Percentiles rank a stretch among this genome's conserved stretches.
Evolutionary conservation across 2,888 invertebrate genomes (phyloP).

Genomic region (Drosophila acutilabella): DNA sequence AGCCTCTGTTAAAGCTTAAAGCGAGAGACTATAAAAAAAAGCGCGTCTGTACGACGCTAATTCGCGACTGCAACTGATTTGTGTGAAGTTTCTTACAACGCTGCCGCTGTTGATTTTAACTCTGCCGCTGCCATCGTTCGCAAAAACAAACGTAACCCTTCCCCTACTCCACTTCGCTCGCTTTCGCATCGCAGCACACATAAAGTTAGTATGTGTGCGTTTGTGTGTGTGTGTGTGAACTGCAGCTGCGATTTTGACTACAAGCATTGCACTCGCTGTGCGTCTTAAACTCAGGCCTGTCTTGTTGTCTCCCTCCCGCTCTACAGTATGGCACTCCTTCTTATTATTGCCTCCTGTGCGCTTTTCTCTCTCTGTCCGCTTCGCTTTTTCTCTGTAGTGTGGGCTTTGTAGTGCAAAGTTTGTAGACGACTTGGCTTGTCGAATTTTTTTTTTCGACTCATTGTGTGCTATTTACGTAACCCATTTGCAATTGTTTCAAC

Average conservation of each 20-base stretch:
- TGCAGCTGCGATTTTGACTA: slow-evolving; percentile 23
- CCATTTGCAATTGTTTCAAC: slow-evolving; percentile 60
- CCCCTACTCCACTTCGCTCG: neutral
- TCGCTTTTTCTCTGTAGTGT: neutral
- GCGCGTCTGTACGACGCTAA: slow-evolving; percentile 73
- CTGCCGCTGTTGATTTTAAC: slow-evolving; percentile 23
- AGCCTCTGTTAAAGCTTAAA: neutral
- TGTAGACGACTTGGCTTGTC: slow-evolving; percentile 29
- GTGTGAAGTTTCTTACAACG: slow-evolving; percentile 56
- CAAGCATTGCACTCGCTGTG: slow-evolving; percentile 49
- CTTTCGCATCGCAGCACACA: neutral
- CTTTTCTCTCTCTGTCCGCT: neutral
- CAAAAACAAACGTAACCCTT: slow-evolving; percentile 29
- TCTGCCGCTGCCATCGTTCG: slow-evolving; percentile 26
- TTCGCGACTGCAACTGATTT: slow-evolving; percentile 79
- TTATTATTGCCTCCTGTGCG: neutral
- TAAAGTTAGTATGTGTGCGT: neutral
- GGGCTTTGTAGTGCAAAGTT: neutral
- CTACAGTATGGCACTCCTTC: neutral
- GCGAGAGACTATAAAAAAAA: slow-evolving; percentile 38
- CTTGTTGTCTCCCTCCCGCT: slow-evolving; percentile 9
- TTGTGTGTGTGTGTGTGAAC: slow-evolving; percentile 1
- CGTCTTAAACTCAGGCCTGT: slow-evolving; percentile 16
- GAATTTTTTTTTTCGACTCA: slow-evolving; percentile 21
- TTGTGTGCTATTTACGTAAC: slow-evolving; percentile 61